Base-by-base conservation (phyloP, 1,140 invertebrate genomes). In the Ips typographus region DNA sequence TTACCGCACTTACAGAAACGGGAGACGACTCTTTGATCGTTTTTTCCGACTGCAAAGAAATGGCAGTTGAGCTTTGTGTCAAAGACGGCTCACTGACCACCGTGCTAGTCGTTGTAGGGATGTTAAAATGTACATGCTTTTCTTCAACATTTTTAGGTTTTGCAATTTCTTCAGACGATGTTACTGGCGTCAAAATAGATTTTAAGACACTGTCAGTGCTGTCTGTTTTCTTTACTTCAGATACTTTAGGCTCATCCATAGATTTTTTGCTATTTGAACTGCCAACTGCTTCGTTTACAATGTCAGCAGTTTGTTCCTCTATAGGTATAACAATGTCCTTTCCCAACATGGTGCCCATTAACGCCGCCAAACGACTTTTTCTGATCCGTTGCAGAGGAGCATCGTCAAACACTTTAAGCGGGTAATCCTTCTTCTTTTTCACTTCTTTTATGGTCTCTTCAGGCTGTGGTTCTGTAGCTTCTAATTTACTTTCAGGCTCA, bases 341-440 rank as follows among this genome's bases (percentile, higher is more conserved):
- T 5, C 75, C 73, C 65, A 63, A 67, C 22, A 78, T 44, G 51
- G 68, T 73, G 36, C 76, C 69, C 47, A 78, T 62, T 53, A 77
- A 62, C 38, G 72, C 68, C 1, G 72, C 68, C 40, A 78, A 67
- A 66, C 72, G 60, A 70, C 73, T 77, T 59, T 73, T 74, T 52
- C 73, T 68, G 52, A 74, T 72, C 40, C 69, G 69, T 41, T 76
- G 73, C 56, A 78, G 65, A 5, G 73, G 73, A 38, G 47, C 68
- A 39, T 78, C 76, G 56, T 76, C 71, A 64, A 78, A 78, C 44
- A 77, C 68, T 71, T 75, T 76, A 4, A 75, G 1, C n/a, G 70
- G 55, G 38, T 37, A 65, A 40, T 44, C 37, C 65, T 49, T 51
- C 38, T 41, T 72, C 56, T 64, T 61, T 22, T 22, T 22, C 22